Percentiles rank a stretch among this genome's conserved stretches.
phyloP scores from a whole-genome alignment of 2,113 vertebrate species.

The Strix uralensis region DNA sequence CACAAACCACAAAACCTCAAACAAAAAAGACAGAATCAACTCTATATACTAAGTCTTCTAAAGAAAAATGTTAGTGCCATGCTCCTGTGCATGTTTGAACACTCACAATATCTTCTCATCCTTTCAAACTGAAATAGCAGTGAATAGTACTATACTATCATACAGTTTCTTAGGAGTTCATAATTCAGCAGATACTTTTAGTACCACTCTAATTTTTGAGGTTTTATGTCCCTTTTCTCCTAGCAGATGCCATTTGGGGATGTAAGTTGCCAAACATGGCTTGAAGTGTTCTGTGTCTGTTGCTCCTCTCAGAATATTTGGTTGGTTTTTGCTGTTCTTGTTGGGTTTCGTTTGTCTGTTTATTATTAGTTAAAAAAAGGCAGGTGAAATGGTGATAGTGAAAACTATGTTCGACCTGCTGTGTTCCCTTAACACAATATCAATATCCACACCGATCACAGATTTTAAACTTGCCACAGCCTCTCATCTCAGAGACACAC shows the following conservation, averaged over 20 bases:
- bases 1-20: fast-evolving
- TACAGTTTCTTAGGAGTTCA: background rate
- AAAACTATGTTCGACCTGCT: background rate
- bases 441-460: background rate
- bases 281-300: background rate
- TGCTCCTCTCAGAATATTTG: background rate
- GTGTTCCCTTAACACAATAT: background rate
- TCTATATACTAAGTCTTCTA: background rate
- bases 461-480: background rate
- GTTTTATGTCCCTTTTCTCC: background rate
- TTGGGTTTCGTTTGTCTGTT: background rate
- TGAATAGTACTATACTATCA: background rate
- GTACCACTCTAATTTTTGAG: background rate
- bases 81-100: background rate
- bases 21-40: background rate
- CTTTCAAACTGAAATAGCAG: background rate
- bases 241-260: background rate
- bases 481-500: background rate
- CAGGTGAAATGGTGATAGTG: background rate
- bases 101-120: background rate
- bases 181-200: background rate
- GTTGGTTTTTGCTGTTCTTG: background rate
- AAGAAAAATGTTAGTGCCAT: background rate
- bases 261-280: background rate
- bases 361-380: background rate